Conservation (phyloP, 2,888 invertebrate genomes). For the Scaptomyza caliginosa region DNA sequence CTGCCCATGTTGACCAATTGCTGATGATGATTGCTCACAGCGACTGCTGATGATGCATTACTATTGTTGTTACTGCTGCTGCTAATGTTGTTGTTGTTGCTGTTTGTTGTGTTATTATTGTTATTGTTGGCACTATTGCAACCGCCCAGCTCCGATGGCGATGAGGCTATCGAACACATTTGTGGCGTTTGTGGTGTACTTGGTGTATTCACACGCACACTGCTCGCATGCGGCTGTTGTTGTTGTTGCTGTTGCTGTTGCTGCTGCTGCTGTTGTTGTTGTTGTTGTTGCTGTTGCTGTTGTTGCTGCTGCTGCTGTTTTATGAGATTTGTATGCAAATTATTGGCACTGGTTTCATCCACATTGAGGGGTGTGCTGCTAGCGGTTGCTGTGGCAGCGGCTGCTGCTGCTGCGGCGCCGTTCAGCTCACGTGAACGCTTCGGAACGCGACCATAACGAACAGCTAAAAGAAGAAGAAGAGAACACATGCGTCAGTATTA, state of each 20-base stretch:
- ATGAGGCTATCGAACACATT: slow-evolving; percentile 84
- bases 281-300: slow-evolving; percentile 51
- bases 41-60: slow-evolving; percentile 70
- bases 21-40: slow-evolving; percentile 66
- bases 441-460: slow-evolving; percentile 97
- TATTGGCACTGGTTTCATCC: slow-evolving; percentile 66
- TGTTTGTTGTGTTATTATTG: slow-evolving; percentile 54
- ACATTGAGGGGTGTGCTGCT: slow-evolving; percentile 63
- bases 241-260: slow-evolving; percentile 59
- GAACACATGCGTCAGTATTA: not conserved
- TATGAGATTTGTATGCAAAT: slow-evolving; percentile 60
- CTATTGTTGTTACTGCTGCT: slow-evolving; percentile 62
- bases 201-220: slow-evolving; percentile 84
- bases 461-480: slow-evolving; percentile 87
- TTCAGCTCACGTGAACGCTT: slow-evolving; percentile 94
- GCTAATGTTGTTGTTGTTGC: slow-evolving; percentile 64
- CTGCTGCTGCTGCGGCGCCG: slow-evolving; percentile 73
- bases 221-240: slow-evolving; percentile 71
- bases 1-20: slow-evolving; percentile 66
- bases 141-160: slow-evolving; percentile 83
- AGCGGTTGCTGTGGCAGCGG: slow-evolving; percentile 46
- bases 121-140: slow-evolving; percentile 81
- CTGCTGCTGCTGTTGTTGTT: slow-evolving; percentile 24
- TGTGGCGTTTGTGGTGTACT: slow-evolving; percentile 85
- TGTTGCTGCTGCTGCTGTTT: slow-evolving; percentile 46